Evolutionary conservation across 2,113 vertebrate genomes (phyloP).

Genomic region (Lagenorhynchus albirostris): DNA sequence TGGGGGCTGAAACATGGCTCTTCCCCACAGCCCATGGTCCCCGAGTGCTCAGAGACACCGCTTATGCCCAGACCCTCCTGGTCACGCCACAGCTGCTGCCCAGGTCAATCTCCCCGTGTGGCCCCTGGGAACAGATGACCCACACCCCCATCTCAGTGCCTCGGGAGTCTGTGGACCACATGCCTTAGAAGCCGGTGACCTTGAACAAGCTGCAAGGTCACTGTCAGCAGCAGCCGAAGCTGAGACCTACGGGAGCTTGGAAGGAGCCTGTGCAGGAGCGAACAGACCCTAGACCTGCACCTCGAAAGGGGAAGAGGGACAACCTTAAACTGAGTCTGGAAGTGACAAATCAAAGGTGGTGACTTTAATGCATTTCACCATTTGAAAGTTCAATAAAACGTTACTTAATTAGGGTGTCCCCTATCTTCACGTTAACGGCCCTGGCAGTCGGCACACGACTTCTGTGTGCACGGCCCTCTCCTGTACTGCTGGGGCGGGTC

Average conservation of each 20-base stretch:
- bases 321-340: fast-evolving
- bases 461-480: fast-evolving
- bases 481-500: fast-evolving
- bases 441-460: not conserved
- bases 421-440: not conserved
- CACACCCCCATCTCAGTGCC: not conserved
- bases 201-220: not conserved
- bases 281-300: fast-evolving
- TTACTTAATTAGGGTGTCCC: not conserved
- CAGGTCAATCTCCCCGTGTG: not conserved
- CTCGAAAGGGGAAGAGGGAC: fast-evolving
- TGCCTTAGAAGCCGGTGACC: not conserved
- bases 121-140: not conserved
- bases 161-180: not conserved
- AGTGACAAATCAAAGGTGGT: not conserved
- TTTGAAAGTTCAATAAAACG: not conserved
- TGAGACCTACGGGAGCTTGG: not conserved
- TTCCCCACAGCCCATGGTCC: fast-evolving
- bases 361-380: too few species aligned
- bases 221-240: not conserved
- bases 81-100: not conserved
- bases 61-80: not conserved
- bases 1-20: not conserved
- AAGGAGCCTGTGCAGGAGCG: not conserved
- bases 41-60: fast-evolving